Evolutionary conservation across 2,888 invertebrate species (phyloP).

Genomic region (Aspidiotus rigidus): DNA sequence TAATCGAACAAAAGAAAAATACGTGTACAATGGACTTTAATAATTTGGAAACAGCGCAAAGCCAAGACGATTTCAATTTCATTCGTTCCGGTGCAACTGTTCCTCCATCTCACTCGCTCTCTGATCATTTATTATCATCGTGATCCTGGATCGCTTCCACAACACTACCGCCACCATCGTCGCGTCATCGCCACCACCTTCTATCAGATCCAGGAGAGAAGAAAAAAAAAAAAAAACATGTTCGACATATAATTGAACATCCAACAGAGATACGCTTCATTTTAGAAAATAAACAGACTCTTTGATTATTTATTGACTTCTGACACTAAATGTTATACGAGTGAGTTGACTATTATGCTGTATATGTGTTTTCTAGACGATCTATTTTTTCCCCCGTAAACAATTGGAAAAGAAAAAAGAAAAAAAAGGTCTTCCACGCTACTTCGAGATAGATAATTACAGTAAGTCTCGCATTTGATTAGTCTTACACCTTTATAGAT

Average conservation of each 20-base stretch:
- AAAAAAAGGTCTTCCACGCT: background rate
- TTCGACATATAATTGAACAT: constrained; percentile 28
- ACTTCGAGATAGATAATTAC: background rate
- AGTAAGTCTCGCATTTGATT: constrained; percentile 2
- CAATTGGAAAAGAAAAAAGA: constrained; percentile 12
- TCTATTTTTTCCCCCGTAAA: constrained; percentile 18
- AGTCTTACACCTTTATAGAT: background rate
- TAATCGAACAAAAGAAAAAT: constrained; percentile 19
- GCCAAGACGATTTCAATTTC: constrained; percentile 32
- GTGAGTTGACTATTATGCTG: background rate
- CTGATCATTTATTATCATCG: constrained; percentile 30
- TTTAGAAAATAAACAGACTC: constrained; percentile 30
- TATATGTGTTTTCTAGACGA: constrained; percentile 3
- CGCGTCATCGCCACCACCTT: constrained; percentile 12
- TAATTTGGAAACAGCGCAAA: constrained; percentile 31
- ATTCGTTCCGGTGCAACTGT: constrained; percentile 33
- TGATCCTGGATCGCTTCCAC: constrained; percentile 15
- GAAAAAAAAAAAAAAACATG: constrained; percentile 11
- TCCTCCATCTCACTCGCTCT: constrained; percentile 11
- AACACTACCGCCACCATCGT: background rate
- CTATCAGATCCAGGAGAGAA: background rate
- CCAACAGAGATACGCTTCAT: constrained; percentile 30
- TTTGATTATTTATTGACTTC: constrained; percentile 33
- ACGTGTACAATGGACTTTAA: constrained; percentile 30
- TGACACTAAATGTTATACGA: constrained; percentile 29